A percentile compares a stretch with the other conserved stretches of the same genome.
Evolutionary conservation across 2,888 invertebrate genomes (phyloP).

Genomic region (Apoda limacodes): DNA sequence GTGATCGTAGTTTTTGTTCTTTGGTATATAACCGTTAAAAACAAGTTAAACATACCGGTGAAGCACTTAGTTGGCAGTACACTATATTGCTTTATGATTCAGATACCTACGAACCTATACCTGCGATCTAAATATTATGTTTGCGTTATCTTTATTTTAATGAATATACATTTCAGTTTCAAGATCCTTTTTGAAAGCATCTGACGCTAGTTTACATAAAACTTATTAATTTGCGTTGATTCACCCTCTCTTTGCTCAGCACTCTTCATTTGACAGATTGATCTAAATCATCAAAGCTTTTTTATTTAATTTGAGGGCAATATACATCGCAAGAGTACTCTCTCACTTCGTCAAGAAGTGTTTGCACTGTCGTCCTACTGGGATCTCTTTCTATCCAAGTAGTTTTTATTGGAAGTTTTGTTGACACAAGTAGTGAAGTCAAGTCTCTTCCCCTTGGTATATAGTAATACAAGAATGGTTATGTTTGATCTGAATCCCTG

Average conservation of each 20-base stretch:
- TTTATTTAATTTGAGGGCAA: slow-evolving; percentile 65
- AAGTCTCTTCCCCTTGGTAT: slow-evolving; percentile 37
- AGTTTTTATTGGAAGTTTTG: slow-evolving; percentile 63
- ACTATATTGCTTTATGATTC: no score
- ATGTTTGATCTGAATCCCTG: slow-evolving; percentile 57
- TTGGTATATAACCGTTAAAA: no score
- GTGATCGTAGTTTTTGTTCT: no score
- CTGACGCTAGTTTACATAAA: neutral
- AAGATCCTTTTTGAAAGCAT: neutral
- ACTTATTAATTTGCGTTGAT: slow-evolving; percentile 18
- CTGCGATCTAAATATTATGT: no score
- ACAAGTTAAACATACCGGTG: no score
- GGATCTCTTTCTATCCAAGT: slow-evolving; percentile 45
- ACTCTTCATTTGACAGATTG: slow-evolving; percentile 69
- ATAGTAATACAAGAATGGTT: slow-evolving; percentile 53
- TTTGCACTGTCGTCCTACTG: slow-evolving; percentile 38
- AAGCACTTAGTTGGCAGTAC: no score
- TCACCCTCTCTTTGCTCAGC: slow-evolving; percentile 64
- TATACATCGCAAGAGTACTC: slow-evolving; percentile 42
- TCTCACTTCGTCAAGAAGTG: slow-evolving; percentile 35
- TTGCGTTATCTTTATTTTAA: no score
- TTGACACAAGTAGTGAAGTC: slow-evolving; percentile 32
- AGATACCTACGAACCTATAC: no score
- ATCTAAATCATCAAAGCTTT: slow-evolving; percentile 60
- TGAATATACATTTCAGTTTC: neutral